Percentiles rank a stretch among this genome's conserved stretches.
These are phyloP conservation scores for Hylyphantes graminicola DNA, from an alignment of 1,140 invertebrate species.

Conservation along the genomic window DNA sequence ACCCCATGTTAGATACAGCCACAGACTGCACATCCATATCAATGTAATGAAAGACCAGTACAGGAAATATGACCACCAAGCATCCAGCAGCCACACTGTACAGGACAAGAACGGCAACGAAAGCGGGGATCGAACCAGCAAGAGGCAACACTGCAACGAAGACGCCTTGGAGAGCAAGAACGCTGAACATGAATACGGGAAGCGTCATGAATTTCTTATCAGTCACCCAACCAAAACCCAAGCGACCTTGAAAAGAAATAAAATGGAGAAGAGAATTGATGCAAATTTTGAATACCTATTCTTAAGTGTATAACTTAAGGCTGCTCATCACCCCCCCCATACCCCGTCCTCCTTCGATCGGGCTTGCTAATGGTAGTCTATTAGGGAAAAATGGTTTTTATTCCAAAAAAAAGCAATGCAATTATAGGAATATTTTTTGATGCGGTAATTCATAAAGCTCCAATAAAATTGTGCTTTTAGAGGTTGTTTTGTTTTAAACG, in stretches of 20 bases:
- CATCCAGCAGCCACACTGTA: conserved; percentile 18
- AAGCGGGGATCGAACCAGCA: neutral
- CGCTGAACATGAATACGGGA: conserved; percentile 13
- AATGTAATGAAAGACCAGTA: conserved; percentile 60
- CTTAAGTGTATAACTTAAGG: no score
- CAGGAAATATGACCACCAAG: conserved; percentile 54
- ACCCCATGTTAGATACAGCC: conserved; percentile 30
- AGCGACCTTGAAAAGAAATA: conserved; percentile 1
- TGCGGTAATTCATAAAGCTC: no score
- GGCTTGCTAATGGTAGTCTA: no score
- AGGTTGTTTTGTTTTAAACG: no score
- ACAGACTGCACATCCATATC: conserved; percentile 31
- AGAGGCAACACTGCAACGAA: conserved; percentile 15
- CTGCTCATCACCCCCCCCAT: no score
- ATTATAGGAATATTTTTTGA: no score
- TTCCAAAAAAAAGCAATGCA: no score
- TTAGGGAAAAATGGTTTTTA: no score
- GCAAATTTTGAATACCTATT: no score
- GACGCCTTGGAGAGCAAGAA: conserved; percentile 26
- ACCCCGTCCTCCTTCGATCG: no score
- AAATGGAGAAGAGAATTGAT: no score
- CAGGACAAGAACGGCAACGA: conserved; percentile 1
- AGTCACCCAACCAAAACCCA: conserved; percentile 39
- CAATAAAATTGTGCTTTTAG: no score
- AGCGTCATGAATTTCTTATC: conserved; percentile 13